Evolutionary conservation across 2,888 invertebrate genomes (phyloP).

Genomic region (Amphipyra tragopoginis): DNA sequence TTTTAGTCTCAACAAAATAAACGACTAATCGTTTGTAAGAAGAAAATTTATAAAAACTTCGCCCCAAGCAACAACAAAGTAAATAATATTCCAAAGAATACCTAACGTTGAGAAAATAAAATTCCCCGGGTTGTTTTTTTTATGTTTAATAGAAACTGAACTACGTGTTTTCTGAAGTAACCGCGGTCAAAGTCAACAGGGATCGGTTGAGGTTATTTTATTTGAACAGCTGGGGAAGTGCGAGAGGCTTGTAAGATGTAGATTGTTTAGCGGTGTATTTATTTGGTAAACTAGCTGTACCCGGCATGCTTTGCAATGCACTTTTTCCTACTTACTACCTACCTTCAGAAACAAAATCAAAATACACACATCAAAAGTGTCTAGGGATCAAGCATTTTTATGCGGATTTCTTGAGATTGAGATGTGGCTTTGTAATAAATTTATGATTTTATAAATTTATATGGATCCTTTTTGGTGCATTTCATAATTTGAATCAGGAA

Average conservation of each 20-base stretch:
- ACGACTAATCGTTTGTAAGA: slow-evolving; percentile 20
- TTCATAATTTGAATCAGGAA: too few relatives aligned
- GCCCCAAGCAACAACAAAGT: slow-evolving; percentile 20
- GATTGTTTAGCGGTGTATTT: slow-evolving; percentile 17
- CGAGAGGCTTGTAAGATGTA: slow-evolving; percentile 30
- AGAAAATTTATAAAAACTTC: slow-evolving; percentile 15
- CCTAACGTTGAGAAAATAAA: slow-evolving; percentile 32
- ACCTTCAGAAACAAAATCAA: too few relatives aligned
- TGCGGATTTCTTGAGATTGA: too few relatives aligned
- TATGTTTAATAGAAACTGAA: slow-evolving; percentile 49
- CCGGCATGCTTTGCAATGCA: too few relatives aligned
- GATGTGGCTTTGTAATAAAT: too few relatives aligned
- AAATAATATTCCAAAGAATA: slow-evolving; percentile 30
- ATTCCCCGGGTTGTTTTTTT: slow-evolving; percentile 34
- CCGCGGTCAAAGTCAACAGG: slow-evolving; percentile 57
- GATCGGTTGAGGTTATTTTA: slow-evolving; percentile 54
- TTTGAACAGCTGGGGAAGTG: slow-evolving; percentile 64
- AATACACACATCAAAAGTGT: too few relatives aligned
- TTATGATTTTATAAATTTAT: too few relatives aligned
- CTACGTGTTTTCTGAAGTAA: slow-evolving; percentile 60
- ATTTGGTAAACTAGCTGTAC: slow-evolving; percentile 13
- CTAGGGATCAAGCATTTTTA: too few relatives aligned
- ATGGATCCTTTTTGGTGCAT: too few relatives aligned
- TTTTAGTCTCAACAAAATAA: slow-evolving; percentile 14
- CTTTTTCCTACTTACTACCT: too few relatives aligned